Conservation (phyloP, 2,113 vertebrate species). For the Mesembrinibis cayennensis region DNA sequence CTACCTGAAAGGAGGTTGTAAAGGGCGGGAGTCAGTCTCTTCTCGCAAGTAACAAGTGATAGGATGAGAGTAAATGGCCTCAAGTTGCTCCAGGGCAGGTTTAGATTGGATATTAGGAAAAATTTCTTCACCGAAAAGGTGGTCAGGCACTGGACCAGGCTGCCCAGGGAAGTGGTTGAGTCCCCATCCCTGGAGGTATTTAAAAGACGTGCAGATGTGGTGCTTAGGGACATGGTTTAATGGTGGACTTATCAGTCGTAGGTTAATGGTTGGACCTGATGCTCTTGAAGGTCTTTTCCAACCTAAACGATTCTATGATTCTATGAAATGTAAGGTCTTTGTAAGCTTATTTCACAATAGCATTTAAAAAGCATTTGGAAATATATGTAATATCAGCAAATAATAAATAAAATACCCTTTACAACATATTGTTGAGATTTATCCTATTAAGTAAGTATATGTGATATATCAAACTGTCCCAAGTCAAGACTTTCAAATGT, state of each 20-base stretch:
- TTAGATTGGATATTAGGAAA: too few relatives aligned
- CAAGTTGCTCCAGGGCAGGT: too few relatives aligned
- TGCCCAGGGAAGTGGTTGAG: neutral
- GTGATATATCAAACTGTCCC: neutral
- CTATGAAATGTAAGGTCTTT: neutral
- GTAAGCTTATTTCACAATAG: neutral
- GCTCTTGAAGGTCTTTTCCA: neutral
- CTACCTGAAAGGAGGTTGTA: too few relatives aligned
- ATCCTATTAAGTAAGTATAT: slow-evolving; percentile 6
- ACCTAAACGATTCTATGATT: neutral
- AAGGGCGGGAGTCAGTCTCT: too few relatives aligned
- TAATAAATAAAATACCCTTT: neutral
- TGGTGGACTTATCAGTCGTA: neutral
- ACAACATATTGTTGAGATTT: neutral
- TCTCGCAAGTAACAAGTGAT: too few relatives aligned
- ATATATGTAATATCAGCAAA: neutral
- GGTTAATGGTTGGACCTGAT: neutral
- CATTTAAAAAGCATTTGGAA: neutral
- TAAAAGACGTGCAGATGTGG: neutral
- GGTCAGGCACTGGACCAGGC: too few relatives aligned
- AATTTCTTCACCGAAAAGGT: too few relatives aligned
- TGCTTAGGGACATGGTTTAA: neutral
- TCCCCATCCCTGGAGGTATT: neutral
- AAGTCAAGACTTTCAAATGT: neutral
- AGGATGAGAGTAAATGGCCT: too few relatives aligned